Conservation (phyloP, 2,113 vertebrate genomes). For the Monopterus albus region DNA sequence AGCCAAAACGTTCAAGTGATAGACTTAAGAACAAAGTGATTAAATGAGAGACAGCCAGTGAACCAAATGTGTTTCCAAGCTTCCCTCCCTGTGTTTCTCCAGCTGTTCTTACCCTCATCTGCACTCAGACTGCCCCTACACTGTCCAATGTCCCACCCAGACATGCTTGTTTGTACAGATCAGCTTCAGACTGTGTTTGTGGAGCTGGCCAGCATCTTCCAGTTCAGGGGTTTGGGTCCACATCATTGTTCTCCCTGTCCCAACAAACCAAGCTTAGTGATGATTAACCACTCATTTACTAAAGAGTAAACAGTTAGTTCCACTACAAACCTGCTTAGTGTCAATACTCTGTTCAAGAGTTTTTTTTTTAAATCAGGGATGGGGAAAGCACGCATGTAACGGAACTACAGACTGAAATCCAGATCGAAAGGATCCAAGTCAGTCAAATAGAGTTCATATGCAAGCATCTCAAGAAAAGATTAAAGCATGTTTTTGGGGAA, state of each 20-base stretch:
- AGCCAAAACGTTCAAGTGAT: too few relatives aligned
- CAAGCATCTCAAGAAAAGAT: too few relatives aligned
- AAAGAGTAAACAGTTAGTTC: not conserved
- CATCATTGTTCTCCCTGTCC: not conserved
- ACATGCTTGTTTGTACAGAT: conserved; percentile 5
- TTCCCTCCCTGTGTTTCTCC: conserved; percentile 18
- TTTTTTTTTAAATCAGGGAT: not conserved
- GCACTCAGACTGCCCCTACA: not conserved
- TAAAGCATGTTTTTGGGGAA: too few relatives aligned
- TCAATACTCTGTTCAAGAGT: not conserved
- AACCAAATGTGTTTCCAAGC: conserved; percentile 18
- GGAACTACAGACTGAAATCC: too few relatives aligned
- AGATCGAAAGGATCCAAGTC: too few relatives aligned
- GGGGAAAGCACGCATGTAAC: not conserved
- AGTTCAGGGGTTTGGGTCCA: not conserved
- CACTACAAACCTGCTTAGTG: not conserved
- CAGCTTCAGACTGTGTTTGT: not conserved
- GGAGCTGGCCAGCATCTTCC: not conserved
- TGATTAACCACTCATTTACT: not conserved
- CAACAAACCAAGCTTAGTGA: not conserved
- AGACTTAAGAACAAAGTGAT: too few relatives aligned
- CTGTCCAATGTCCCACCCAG: conserved; percentile 12
- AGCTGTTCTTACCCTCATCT: conserved; percentile 7
- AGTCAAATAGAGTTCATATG: too few relatives aligned
- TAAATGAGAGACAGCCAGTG: not conserved